Evolutionary conservation across 1,140 invertebrate genomes (phyloP).

Genomic region (Colletes latitarsis): DNA sequence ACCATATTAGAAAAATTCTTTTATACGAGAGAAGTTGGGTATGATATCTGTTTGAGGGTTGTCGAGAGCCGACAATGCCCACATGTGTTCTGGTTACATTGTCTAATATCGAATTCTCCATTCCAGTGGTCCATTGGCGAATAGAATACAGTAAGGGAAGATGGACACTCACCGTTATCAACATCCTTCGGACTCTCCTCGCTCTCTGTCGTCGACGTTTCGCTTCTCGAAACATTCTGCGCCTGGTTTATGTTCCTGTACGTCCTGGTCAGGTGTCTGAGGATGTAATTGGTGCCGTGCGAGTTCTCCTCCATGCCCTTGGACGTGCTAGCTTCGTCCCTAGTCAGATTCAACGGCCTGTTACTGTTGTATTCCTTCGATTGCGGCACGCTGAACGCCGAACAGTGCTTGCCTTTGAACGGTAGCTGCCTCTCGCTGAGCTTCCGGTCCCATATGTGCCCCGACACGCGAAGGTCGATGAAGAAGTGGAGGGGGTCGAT

Average conservation of each 20-base stretch:
- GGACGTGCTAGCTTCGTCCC: slow-evolving; percentile 67
- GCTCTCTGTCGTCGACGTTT: slow-evolving; percentile 40
- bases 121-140: too few relatives aligned
- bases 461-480: slow-evolving; percentile 89
- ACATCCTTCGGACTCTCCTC: slow-evolving; percentile 44
- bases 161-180: slow-evolving; percentile 40
- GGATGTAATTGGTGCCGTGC: slow-evolving; percentile 78
- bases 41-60: too few relatives aligned
- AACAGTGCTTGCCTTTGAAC: slow-evolving; percentile 78
- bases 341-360: slow-evolving; percentile 73
- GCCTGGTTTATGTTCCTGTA: slow-evolving; percentile 66
- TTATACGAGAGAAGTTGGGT: too few relatives aligned
- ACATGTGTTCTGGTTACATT: too few relatives aligned
- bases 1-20: too few relatives aligned
- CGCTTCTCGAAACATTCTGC: slow-evolving; percentile 29
- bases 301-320: slow-evolving; percentile 65
- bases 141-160: too few relatives aligned
- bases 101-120: too few relatives aligned
- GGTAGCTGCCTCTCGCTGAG: slow-evolving; percentile 68
- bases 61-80: too few relatives aligned
- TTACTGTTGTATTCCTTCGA: slow-evolving; percentile 75
- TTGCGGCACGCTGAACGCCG: slow-evolving; percentile 80
- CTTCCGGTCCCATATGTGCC: slow-evolving; percentile 90
- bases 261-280: slow-evolving; percentile 76
- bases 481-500: slow-evolving; percentile 91